Evolutionary conservation across 2,888 invertebrate genomes (phyloP).

Genomic region (Pediacus dermestoides): DNA sequence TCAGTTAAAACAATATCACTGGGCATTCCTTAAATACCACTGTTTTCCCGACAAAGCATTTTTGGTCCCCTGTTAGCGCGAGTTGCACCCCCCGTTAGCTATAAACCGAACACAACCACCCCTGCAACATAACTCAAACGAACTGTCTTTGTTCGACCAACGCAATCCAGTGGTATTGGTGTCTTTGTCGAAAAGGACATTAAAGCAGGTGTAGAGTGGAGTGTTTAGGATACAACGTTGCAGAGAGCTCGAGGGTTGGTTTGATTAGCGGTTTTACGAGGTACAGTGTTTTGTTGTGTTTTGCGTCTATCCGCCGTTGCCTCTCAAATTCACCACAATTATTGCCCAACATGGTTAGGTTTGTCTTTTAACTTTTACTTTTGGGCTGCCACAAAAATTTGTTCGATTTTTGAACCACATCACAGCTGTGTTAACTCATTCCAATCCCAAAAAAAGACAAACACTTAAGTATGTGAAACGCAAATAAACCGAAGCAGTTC

Average conservation of each 20-base stretch:
- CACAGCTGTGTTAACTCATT: not conserved
- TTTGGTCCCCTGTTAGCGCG: no score
- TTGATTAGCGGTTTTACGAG: constrained; percentile 45
- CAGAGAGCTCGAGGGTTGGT: constrained; percentile 41
- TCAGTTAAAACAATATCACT: no score
- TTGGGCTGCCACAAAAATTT: not conserved
- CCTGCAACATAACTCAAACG: constrained; percentile 12
- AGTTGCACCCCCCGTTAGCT: no score
- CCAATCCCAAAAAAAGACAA: constrained; percentile 1
- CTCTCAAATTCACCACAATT: not conserved
- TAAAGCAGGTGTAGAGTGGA: constrained; percentile 44
- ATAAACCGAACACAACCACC: not conserved
- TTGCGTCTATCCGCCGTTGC: constrained; percentile 25
- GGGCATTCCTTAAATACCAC: no score
- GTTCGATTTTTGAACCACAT: not conserved
- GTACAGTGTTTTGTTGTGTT: constrained; percentile 33
- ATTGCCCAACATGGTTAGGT: not conserved
- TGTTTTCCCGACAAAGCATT: no score
- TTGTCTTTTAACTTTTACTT: constrained; percentile 3
- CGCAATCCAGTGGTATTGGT: constrained; percentile 6
- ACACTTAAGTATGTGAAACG: not conserved
- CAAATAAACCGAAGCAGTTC: not conserved
- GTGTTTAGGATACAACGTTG: constrained; percentile 43
- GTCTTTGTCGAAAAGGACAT: constrained; percentile 32
- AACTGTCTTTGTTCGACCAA: constrained; percentile 9